Evolutionary conservation across 2,113 vertebrate genomes (phyloP), one percentile per base, ranked within the genome.

Genomic region (Alces alces): DNA sequence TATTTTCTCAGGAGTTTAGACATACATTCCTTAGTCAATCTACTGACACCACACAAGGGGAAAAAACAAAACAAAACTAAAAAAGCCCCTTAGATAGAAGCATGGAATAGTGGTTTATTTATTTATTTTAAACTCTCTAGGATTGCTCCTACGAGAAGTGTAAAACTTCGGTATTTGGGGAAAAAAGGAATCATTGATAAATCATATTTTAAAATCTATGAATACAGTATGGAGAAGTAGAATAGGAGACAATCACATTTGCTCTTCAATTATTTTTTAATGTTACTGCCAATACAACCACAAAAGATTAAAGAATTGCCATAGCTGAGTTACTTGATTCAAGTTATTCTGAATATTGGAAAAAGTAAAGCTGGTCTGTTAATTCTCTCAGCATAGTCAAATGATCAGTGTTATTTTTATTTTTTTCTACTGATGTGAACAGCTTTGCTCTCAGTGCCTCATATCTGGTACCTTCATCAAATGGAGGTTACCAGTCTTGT

Each of bases 91-190:
- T 93, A 45, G 79, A 83, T 93, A 45, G 79, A 78, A 96, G 55
- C n/a, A 91, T n/a, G 47, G 33, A 88, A 54, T 89, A 98, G 90
- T 96, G 97, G 91, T 97, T 98, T 94, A 54, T 93, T 90, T 54
- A 13, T 50, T 90, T 54, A 13, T 50, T 93, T 30, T 89, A 45
- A n/a, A 5, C 1, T 92, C 16, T 39, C 52, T 89, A 76, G 27
- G 25, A 47, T n/a, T 83, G 6, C 85, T 97, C 88, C 55, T 78
- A 7, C 66, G 19, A 92, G 83, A 97, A 84, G 55, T 91, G 5
- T 28, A 84, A 89, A 83, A 92, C 19, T 87, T 90, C 33, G 54
- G 33, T 91, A 54, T 52, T 85, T 66, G 21, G 6, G 17, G 21
- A 39, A 50, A 88, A 89, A 91, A 55, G 36, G 33, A 93, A 70